phyloP scores from a whole-genome alignment of 2,797 vertebrate species.

The Graptemys geographica region DNA sequence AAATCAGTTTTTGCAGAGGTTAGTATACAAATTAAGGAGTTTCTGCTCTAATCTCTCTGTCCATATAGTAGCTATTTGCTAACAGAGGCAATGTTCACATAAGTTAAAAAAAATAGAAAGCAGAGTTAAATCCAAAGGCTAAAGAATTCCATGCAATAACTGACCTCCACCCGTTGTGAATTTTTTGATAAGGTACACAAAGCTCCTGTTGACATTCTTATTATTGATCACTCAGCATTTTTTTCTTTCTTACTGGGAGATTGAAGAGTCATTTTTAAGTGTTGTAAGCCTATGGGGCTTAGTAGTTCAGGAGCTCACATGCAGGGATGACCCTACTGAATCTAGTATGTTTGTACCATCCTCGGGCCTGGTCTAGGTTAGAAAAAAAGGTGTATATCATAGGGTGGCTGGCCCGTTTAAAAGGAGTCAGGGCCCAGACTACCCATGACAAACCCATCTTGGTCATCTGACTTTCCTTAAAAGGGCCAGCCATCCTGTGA shows the following conservation, averaged over 20 bases:
- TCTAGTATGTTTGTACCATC: neutral
- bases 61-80: neutral
- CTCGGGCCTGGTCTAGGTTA: neutral
- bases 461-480: neutral
- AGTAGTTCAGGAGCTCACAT: neutral
- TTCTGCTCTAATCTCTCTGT: constrained; percentile 36
- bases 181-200: constrained; percentile 20
- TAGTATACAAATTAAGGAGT: constrained; percentile 15
- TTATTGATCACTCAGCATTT: neutral
- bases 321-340: neutral
- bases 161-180: neutral
- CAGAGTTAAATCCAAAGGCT: neutral
- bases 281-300: neutral
- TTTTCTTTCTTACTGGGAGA: neutral
- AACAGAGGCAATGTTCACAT: constrained; percentile 3
- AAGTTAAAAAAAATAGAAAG: constrained; percentile 14
- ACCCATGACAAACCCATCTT: neutral
- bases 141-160: neutral
- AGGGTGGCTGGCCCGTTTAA: neutral
- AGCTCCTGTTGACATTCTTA: neutral
- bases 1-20: constrained; percentile 38
- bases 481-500: neutral
- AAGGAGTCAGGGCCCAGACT: neutral
- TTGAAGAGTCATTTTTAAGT: neutral
- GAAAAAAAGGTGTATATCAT: neutral